Conservation (phyloP, 2,797 vertebrate species). For the Crypturellus tataupa region DNA sequence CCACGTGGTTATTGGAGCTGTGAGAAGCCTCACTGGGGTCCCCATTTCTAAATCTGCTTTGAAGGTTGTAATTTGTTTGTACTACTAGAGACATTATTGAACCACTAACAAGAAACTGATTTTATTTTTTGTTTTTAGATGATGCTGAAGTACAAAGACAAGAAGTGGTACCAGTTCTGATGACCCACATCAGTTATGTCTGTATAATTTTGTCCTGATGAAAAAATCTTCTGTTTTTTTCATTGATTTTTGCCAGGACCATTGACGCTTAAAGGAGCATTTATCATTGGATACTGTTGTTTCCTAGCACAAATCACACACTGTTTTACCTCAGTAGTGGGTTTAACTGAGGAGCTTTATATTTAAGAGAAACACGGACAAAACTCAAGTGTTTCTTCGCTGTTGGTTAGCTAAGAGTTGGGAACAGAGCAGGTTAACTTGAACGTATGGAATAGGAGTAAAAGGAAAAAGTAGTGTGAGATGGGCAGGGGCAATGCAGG, state of each 20-base stretch:
- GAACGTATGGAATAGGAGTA: conserved; percentile 39
- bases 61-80: background rate
- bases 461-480: conserved; percentile 16
- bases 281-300: conserved; percentile 82
- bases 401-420: conserved; percentile 62
- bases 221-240: conserved; percentile 76
- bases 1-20: background rate
- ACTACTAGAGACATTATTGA: background rate
- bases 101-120: background rate
- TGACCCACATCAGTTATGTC: conserved; percentile 70
- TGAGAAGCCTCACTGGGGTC: background rate
- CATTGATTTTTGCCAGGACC: conserved; percentile 86
- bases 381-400: conserved; percentile 77
- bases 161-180: conserved; percentile 99
- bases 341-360: conserved; percentile 86
- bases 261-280: conserved; percentile 79
- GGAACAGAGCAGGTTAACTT: conserved; percentile 68
- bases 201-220: conserved; percentile 83
- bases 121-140: conserved; percentile 84
- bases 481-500: conserved; percentile 80
- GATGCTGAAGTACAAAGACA: conserved; percentile 99
- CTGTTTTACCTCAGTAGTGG: conserved; percentile 91
- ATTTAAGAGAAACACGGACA: conserved; percentile 75
- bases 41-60: background rate
- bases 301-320: conserved; percentile 94